Evolutionary conservation across 2,797 vertebrate genomes (phyloP).

Genomic region (Anabacerthia variegaticeps): DNA sequence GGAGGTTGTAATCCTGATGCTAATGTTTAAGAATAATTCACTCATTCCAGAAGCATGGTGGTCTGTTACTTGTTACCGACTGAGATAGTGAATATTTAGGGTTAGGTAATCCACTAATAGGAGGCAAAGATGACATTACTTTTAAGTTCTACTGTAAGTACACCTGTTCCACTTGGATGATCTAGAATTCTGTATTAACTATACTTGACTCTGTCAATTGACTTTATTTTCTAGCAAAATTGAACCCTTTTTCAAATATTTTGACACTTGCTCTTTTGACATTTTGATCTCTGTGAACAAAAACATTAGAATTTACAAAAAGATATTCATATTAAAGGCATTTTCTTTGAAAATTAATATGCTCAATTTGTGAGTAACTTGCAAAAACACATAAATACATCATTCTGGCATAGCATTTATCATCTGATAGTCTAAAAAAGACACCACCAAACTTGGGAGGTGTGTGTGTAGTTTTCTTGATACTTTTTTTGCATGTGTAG

Average conservation of each 20-base stretch:
- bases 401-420: neutral
- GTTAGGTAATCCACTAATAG: neutral
- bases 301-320: neutral
- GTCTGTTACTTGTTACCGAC: conserved; percentile 3
- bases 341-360: conserved; percentile 25
- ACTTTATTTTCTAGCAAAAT: conserved; percentile 22
- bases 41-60: conserved; percentile 29
- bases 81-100: conserved; percentile 5
- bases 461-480: neutral
- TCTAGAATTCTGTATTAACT: neutral
- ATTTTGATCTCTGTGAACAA: conserved; percentile 10
- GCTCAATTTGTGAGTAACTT: conserved; percentile 31
- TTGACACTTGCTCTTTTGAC: conserved; percentile 13
- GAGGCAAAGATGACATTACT: neutral
- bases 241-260: conserved; percentile 12
- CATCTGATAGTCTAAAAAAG: neutral
- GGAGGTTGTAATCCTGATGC: conserved; percentile 19
- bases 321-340: conserved; percentile 27
- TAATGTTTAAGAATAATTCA: conserved; percentile 31
- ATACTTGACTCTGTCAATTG: neutral
- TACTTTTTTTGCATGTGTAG: neutral
- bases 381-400: neutral
- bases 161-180: neutral
- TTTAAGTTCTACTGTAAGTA: neutral
- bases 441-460: neutral